phyloP scores from a whole-genome alignment of 2,888 invertebrate species.

The Drosophila anomelani region DNA sequence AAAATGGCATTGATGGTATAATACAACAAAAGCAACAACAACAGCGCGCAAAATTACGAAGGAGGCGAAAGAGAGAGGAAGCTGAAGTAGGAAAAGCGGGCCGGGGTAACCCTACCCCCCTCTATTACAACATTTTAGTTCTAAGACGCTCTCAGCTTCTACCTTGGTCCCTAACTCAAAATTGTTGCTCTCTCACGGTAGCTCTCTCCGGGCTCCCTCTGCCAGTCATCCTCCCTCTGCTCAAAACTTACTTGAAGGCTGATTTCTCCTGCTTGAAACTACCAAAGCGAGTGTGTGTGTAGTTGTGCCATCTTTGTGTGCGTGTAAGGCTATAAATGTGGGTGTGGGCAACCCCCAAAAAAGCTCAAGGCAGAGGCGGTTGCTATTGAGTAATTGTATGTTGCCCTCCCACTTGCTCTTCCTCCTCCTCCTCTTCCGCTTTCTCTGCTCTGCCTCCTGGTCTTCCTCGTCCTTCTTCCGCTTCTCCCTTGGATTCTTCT shows the following conservation, averaged over 20 bases:
- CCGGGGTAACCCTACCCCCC: slow-evolving; percentile 47
- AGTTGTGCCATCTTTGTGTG: slow-evolving; percentile 23
- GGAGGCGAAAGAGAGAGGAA: slow-evolving; percentile 25
- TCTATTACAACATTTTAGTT: slow-evolving; percentile 78
- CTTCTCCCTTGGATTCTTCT: slow-evolving; percentile 24
- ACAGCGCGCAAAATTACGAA: slow-evolving; percentile 29
- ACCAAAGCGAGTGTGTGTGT: slow-evolving; percentile 52
- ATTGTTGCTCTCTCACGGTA: slow-evolving; percentile 57
- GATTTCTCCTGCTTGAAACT: slow-evolving; percentile 58
- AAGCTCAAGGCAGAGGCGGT: slow-evolving; percentile 63
- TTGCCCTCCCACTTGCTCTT: slow-evolving; percentile 26
- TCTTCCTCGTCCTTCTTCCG: slow-evolving; percentile 14
- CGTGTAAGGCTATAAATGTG: slow-evolving; percentile 26
- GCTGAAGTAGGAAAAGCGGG: slow-evolving; percentile 14
- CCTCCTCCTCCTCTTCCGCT: background rate
- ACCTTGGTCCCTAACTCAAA: slow-evolving; percentile 57
- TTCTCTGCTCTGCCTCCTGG: slow-evolving; percentile 7
- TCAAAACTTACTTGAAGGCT: slow-evolving; percentile 64
- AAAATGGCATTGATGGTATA: slow-evolving; percentile 81
- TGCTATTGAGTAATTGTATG: slow-evolving; percentile 78
- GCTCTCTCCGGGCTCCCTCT: slow-evolving; percentile 37
- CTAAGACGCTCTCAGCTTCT: slow-evolving; percentile 50
- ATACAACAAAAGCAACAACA: slow-evolving; percentile 55
- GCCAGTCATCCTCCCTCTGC: slow-evolving; percentile 37
- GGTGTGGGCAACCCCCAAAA: slow-evolving; percentile 73